Base-by-base conservation (phyloP, 2,113 vertebrate genomes). In the Hippocampus mohnikei region DNA sequence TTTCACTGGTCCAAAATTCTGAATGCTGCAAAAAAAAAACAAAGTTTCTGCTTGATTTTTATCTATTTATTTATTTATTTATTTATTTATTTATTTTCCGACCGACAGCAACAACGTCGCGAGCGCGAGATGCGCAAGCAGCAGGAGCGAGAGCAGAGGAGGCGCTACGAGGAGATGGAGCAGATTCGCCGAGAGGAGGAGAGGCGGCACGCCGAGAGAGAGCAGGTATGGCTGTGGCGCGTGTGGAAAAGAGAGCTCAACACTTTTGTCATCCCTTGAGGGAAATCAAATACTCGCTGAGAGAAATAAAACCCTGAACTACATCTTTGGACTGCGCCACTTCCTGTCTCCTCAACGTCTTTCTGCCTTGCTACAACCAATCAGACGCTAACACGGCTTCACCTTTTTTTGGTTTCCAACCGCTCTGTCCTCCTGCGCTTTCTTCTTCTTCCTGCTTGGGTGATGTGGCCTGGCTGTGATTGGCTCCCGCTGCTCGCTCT, bases 71-170 rank as follows among this genome's bases (percentile, higher is more conserved):
- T 33, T 33, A 27, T 33, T 33, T 33, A 2, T 59, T 59, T 69
- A n/a, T 33, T 4, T 33, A 33, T 33, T 33, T 33, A 27, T 33
- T 33, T 33, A 2, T 59, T 59, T 69, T 53, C 56, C 13, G 50
- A 0, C 77, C 77, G 46, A 63, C 87, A 98, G 97, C 97, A 99
- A 89, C 97, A 99, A 75, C 93, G 95, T 8, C 90, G 95, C 0
- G 97, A 98, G 88, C 96, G 97, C 18, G 97, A 99, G 81, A 81
- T 97, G 77, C 89, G 97, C 79, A 99, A 99, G 83, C 96, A 98
- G 89, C 96, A 98, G 93, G 97, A 98, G 85, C 81, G 97, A n/a
- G 97, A 99, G 80, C 96, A 99, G 88, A 91, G 96, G 62, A 86
- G 96, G 68, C 90, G 96, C 71, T 99, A 96, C 1, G 97, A 99